Conservation (phyloP, 2,797 vertebrate genomes). For the Anguilla obscura region DNA sequence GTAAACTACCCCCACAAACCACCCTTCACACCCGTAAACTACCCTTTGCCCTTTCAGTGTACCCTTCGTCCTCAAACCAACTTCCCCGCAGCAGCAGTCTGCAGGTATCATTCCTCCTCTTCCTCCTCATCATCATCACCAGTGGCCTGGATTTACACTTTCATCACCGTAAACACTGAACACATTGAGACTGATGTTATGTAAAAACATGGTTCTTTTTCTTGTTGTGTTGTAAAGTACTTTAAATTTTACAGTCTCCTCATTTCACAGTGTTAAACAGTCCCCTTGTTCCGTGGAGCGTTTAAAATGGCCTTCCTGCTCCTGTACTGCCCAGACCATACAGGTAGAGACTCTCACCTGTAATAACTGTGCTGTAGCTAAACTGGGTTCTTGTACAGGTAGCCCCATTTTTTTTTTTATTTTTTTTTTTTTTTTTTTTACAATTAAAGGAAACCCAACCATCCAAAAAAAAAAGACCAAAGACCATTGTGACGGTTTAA, state of each 20-base stretch:
- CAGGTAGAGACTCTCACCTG: neutral
- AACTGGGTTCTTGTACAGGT: neutral
- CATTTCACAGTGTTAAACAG: neutral
- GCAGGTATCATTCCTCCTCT: neutral
- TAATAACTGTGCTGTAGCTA: neutral
- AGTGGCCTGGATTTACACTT: neutral
- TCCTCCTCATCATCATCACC: neutral
- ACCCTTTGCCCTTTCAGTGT: too few relatives aligned
- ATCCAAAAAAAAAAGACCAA: neutral
- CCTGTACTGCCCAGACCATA: neutral
- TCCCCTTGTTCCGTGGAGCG: neutral
- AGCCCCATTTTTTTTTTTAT: neutral
- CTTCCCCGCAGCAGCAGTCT: too few relatives aligned
- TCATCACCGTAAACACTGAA: neutral
- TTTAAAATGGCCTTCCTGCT: neutral
- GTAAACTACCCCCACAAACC: neutral
- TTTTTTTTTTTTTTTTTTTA: neutral
- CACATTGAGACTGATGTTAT: slow-evolving; percentile 18
- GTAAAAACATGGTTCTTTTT: neutral
- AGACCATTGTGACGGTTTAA: neutral
- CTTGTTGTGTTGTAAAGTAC: neutral
- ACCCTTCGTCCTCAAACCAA: too few relatives aligned
- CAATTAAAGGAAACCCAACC: neutral
- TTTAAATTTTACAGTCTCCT: neutral
- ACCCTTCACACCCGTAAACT: neutral